Evolutionary conservation across 2,888 invertebrate species (phyloP), one percentile per base, ranked within the genome.

Genomic region (Entomobrya proxima): DNA sequence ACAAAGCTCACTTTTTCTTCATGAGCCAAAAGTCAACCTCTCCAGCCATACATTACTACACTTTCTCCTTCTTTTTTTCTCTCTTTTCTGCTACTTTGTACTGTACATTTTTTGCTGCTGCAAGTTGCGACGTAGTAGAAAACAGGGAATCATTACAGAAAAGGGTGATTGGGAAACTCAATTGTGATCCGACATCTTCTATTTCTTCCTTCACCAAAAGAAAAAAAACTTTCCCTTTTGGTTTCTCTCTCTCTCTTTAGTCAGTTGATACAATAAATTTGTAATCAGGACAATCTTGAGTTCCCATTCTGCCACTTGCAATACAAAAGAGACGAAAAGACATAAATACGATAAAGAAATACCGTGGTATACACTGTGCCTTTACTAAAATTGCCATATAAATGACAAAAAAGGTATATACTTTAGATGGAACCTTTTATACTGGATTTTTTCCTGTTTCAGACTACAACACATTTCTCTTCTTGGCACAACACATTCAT

Each of bases 211-310:
- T 78, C n/a, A n/a, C n/a, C n/a, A n/a, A n/a, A n/a, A n/a, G n/a
- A 7, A 72, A n/a, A 35, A 83, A 77, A 84, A 27, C n/a, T 72
- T 72, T 69, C 15, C 13, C 27, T 40, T 9, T 37, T 69, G 69
- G 58, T 76, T 69, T 80, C 72, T 78, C 80, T 75, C 44, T 30
- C 67, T 58, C 18, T 67, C 52, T 58, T 77, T 58, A 76, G 86
- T 83, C 75, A 87, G 88, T 89, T 90, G 88, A 88, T 89, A 88
- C 90, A 90, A 90, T 90, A 90, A 90, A 89, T 89, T 89, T 88
- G 87, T 90, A 90, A 89, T 89, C 89, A 88, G 88, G 69, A 79
- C 86, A 88, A 89, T 89, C 88, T 83, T 44, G 55, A 83, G 75
- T 24, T 77, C 78, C 64, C 61, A 75, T 77, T 78, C 77, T 72